Base-by-base conservation (phyloP, 2,888 invertebrate species). In the Temnothorax unifasciatus region DNA sequence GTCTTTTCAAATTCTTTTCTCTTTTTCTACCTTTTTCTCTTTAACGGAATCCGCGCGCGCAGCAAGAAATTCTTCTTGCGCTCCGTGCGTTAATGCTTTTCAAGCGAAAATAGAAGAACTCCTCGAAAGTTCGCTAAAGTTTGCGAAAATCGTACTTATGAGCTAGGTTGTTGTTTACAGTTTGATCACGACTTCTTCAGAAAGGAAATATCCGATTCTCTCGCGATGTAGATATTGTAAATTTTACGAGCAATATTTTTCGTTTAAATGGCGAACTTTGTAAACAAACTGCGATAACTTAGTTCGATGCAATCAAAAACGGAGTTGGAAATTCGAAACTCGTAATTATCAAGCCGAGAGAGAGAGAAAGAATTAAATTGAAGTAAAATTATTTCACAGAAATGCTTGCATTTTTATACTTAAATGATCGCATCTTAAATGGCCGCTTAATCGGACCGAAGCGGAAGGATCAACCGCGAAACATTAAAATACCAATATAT, bases 51-150 rank as follows among this genome's bases (percentile, higher is more conserved):
- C 41, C 47, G 73, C 79, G 59, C 34, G 21, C 47, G 21, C 59
- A 50, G 73, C 50, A 61, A 81, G 77, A 77, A 77, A 77, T 77
- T 77, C 57, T 81, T 81, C 59, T 73, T 73, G 47, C 71, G 47
- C 38, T 44, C 38, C 34, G 47, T 61, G 71, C 71, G 47, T 59
- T 81, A 81, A 73, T 61, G 71, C 47, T 61, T 81, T 59, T 81
- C 73, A 47, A 81, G 73, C 47, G 38, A 47, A 73, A 61, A 73
- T 71, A 50, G 47, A 81, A 71, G 38, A 81, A 61, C 21, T 73
- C 79, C n/a, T 29, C 59, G 8, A 29, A 34, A 81, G 59, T 81
- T 81, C 18, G 47, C 25, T 3, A 25, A 81, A 81, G 73, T 81
- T 81, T 29, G 47, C 47, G 59, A 73, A 73, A 81, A 73, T 81